Percentiles rank a stretch among this genome's conserved stretches.
Conservation (phyloP, 2,888 invertebrate genomes). For the Netelia melanura region DNA sequence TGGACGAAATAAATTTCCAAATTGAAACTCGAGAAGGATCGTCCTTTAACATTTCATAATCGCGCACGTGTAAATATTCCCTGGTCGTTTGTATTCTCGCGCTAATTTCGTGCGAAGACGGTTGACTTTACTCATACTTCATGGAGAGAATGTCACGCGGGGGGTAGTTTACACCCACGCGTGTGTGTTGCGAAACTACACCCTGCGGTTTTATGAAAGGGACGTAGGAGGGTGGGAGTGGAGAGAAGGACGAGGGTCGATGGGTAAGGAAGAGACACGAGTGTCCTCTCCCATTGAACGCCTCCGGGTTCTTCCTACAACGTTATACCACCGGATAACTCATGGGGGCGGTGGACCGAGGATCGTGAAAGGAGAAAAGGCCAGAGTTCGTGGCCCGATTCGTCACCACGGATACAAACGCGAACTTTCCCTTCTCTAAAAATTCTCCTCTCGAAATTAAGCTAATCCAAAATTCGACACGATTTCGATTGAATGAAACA, state of each 20-base stretch:
- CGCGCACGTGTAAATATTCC: background rate
- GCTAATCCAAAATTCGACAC: background rate
- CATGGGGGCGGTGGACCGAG: slow-evolving; percentile 40
- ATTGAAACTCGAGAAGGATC: background rate
- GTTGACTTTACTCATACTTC: slow-evolving; percentile 7
- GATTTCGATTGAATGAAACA: too few relatives aligned
- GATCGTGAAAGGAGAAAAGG: slow-evolving; percentile 70
- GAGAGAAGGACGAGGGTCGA: background rate
- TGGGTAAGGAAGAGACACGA: slow-evolving; percentile 18
- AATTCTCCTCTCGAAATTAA: background rate
- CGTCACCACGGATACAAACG: too few relatives aligned
- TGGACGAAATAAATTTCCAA: background rate
- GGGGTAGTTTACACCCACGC: slow-evolving; percentile 32
- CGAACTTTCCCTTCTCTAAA: too few relatives aligned
- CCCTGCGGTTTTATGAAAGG: background rate
- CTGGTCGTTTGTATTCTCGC: background rate
- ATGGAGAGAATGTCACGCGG: slow-evolving; percentile 6
- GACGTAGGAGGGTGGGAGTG: background rate
- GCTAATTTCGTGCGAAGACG: background rate
- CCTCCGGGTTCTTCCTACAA: slow-evolving; percentile 45
- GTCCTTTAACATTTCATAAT: background rate
- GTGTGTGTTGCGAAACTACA: slow-evolving; percentile 7
- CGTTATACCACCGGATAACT: slow-evolving; percentile 12
- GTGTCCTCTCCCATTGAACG: slow-evolving; percentile 59
- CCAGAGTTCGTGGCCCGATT: slow-evolving; percentile 76